Evolutionary conservation across 37 sponge, comb jelly and placozoan genomes (phyloP).

Genomic region (Chondrilla cf. caribensis): DNA sequence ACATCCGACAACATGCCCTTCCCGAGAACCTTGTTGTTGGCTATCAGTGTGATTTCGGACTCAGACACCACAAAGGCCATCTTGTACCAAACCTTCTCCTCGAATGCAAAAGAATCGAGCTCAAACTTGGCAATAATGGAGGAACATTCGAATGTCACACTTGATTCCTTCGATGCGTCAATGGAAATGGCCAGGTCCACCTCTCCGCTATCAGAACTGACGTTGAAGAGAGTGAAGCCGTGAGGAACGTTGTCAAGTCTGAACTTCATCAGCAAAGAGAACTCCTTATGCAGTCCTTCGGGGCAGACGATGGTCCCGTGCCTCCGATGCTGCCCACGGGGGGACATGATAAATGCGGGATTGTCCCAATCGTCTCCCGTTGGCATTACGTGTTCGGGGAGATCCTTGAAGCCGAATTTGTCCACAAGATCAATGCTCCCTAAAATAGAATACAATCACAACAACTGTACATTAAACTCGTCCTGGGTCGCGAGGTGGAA

Average conservation of each 20-base stretch:
- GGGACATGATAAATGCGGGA: not conserved
- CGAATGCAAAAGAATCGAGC: not conserved
- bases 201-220: not conserved
- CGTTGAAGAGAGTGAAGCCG: not conserved
- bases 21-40: not conserved
- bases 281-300: conserved; percentile 1
- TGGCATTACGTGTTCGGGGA: not conserved
- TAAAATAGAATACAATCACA: not conserved
- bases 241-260: not conserved
- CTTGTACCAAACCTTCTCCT: conserved; percentile 13
- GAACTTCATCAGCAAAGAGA: conserved; percentile 9
- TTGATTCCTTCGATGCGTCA: not conserved
- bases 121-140: conserved; percentile 12
- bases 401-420: not conserved
- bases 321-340: not conserved
- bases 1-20: not conserved
- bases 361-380: not conserved
- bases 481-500: too few relatives aligned
- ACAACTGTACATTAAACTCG: not conserved
- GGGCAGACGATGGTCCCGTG: not conserved
- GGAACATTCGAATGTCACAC: conserved; percentile 9
- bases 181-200: conserved; percentile 4
- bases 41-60: not conserved
- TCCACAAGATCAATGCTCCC: conserved; percentile 9
- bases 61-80: not conserved